Conservation (phyloP, 2,888 invertebrate genomes). For the Elegia similella region DNA sequence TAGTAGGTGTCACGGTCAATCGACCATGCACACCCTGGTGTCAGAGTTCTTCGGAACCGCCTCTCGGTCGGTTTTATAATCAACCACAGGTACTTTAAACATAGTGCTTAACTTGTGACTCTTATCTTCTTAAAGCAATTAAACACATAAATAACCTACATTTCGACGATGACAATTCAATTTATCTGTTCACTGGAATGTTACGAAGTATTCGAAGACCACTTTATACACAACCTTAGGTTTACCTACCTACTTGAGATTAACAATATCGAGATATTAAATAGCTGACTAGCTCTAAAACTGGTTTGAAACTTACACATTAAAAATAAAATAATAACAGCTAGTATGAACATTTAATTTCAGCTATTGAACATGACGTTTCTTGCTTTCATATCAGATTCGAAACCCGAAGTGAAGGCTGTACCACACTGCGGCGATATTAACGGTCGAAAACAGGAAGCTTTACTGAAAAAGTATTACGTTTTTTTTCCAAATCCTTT, state of each 20-base stretch:
- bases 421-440: too few relatives aligned
- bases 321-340: not conserved
- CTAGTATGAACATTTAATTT: not conserved
- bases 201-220: constrained; percentile 21
- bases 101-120: not conserved
- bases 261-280: constrained; percentile 35
- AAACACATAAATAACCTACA: not conserved
- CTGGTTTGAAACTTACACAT: constrained; percentile 12
- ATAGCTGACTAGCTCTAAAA: constrained; percentile 46
- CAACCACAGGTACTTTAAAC: not conserved
- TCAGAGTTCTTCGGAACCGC: too few relatives aligned
- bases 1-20: too few relatives aligned
- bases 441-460: too few relatives aligned
- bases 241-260: constrained; percentile 27
- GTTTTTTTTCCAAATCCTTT: too few relatives aligned
- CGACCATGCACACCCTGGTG: too few relatives aligned
- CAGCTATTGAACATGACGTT: not conserved
- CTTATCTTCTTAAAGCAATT: not conserved
- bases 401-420: not conserved
- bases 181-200: constrained; percentile 31
- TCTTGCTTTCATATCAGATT: not conserved
- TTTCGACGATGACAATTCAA: too few relatives aligned
- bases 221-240: constrained; percentile 38
- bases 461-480: too few relatives aligned
- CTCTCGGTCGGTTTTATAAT: too few relatives aligned